Base-by-base conservation (phyloP, 23 tunicate genomes). In the Halocynthia aurantium region DNA sequence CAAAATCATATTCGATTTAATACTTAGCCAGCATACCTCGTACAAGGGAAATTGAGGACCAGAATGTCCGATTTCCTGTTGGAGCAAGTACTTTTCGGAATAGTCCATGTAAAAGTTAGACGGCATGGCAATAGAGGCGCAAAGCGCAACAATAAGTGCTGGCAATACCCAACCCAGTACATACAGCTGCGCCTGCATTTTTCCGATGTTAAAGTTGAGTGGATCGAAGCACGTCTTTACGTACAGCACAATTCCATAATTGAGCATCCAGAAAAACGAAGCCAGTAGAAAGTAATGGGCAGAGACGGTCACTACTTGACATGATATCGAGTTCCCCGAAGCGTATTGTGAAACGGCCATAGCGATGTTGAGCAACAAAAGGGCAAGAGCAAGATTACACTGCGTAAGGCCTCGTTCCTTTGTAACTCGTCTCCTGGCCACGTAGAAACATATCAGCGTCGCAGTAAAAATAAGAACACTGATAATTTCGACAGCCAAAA, bases 281-380 rank as follows among this genome's bases (percentile, higher is more conserved):
- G 70, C 31, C 70, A 65, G 22, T 49, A 65, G 70, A 65, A 65
- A 65, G 31, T 65, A 65, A 65, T 65, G 70, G 0, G 70, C 31
- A 5, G 31, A 10, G 1, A 49, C 70, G 0, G 70, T 65, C 19
- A 15, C 31, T 9, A 65, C 19, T 10, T 20, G 22, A 2, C 70
- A 65, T 15, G 31, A 65, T 65, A 10, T 49, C 31, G 70, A 15
- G 31, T 20, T 15, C 9, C 31, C 19, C 10, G 9, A 20, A 15
- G 70, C n/a, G 10, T 0, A 5, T 11, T 15, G 70, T 20, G 70
- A 11, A 10, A 65, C 70, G 9, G 9, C 9, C 70, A 65, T 65
- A 0, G 31, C 70, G 70, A 65, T 49, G 19, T 65, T 65, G 17
- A 65, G 70, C 49, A 65, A 65, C 19, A 65, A 49, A 40, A 65